phyloP scores from a whole-genome alignment of 2,888 invertebrate genomes.

The Drosophila barbarae region DNA sequence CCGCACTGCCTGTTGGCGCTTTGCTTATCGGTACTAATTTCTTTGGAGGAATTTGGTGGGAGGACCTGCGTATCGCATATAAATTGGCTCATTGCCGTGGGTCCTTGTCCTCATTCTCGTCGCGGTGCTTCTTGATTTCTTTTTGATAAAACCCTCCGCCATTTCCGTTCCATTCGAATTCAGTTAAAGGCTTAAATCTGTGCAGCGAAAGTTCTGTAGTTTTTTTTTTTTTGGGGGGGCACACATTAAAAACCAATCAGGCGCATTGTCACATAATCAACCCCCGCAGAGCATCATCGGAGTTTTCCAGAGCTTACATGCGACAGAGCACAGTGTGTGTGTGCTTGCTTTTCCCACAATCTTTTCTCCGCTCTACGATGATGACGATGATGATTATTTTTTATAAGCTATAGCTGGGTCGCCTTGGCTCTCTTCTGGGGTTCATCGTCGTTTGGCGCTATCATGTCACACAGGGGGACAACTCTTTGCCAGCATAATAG shows the following conservation, averaged over 20 bases:
- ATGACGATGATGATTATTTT: constrained; percentile 35
- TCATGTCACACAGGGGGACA: constrained; percentile 40
- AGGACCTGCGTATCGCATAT: constrained; percentile 63
- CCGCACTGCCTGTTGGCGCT: constrained; percentile 8
- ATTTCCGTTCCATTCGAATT: constrained; percentile 11
- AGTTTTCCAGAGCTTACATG: constrained; percentile 14
- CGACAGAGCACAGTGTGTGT: neutral
- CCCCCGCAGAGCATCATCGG: constrained; percentile 35
- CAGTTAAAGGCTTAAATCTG: constrained; percentile 33
- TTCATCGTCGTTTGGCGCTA: constrained; percentile 25
- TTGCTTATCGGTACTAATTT: constrained; percentile 43
- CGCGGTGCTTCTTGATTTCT: constrained; percentile 40
- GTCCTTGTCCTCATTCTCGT: constrained; percentile 25
- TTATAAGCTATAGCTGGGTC: constrained; percentile 29
- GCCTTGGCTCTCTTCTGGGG: neutral
- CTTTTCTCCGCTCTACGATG: constrained; percentile 25
- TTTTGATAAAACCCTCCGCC: constrained; percentile 49
- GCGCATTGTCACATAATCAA: constrained; percentile 70
- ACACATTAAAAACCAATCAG: constrained; percentile 69
- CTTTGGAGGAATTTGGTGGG: neutral
- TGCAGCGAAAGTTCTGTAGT: neutral
- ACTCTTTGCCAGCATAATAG: constrained; percentile 65
- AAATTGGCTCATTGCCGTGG: constrained; percentile 68
- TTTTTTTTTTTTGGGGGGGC: constrained; percentile 14
- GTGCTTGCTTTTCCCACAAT: constrained; percentile 26